These are phyloP conservation scores for Cylindroiulus punctatus DNA, from an alignment of 2,888 invertebrate species.

Conservation along the genomic window DNA sequence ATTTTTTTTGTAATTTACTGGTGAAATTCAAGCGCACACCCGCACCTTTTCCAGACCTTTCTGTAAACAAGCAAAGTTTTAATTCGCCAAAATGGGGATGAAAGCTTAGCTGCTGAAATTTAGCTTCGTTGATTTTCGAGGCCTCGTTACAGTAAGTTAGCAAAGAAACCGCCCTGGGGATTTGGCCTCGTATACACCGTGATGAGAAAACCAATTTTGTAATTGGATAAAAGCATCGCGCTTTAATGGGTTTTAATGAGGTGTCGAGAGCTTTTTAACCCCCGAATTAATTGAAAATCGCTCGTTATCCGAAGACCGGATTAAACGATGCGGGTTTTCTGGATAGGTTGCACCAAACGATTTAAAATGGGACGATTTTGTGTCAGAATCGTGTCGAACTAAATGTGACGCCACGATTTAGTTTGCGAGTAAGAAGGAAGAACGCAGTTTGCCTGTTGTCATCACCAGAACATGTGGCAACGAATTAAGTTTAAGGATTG, in stretches of 20 bases:
- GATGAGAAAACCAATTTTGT: constrained; percentile 16
- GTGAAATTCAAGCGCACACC: background rate
- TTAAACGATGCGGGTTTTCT: background rate
- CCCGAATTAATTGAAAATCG: constrained; percentile 11
- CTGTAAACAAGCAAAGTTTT: too few relatives aligned
- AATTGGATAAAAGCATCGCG: constrained; percentile 29
- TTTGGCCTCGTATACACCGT: background rate
- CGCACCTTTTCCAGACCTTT: background rate
- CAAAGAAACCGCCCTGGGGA: background rate
- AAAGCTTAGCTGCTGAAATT: constrained; percentile 12
- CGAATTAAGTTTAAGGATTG: too few relatives aligned
- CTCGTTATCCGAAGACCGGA: background rate
- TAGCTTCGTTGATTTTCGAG: background rate
- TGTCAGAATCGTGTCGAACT: too few relatives aligned
- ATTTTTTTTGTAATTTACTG: background rate
- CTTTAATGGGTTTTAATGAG: constrained; percentile 35
- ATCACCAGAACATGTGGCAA: too few relatives aligned
- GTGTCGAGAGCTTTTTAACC: constrained; percentile 13
- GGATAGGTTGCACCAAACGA: too few relatives aligned
- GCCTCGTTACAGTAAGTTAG: background rate
- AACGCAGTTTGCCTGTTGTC: too few relatives aligned
- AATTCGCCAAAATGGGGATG: background rate
- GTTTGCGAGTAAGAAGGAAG: too few relatives aligned
- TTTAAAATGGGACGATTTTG: too few relatives aligned
- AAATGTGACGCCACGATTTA: too few relatives aligned